Percentiles rank a stretch among this genome's conserved stretches.
These are phyloP conservation scores for Pocillopora verrucosa DNA, from an alignment of 64 coral and sea anemone species.

Conservation along the genomic window DNA sequence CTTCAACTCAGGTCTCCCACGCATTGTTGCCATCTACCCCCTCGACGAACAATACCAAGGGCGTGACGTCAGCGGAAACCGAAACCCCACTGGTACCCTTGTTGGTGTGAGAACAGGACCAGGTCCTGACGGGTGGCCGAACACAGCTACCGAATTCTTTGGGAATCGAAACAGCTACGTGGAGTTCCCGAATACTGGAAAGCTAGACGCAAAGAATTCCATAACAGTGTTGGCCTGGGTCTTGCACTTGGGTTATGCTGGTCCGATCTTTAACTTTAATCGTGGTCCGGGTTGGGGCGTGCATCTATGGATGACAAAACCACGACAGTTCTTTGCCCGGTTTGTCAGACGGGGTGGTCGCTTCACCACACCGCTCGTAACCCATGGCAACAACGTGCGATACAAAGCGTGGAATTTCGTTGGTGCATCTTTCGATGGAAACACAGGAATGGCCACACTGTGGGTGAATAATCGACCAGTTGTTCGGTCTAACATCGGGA, in stretches of 20 bases:
- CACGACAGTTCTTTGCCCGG: slow-evolving; percentile 27
- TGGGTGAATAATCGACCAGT: slow-evolving; percentile 58
- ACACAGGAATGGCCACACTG: slow-evolving; percentile 52
- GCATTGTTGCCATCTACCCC: slow-evolving; percentile 57
- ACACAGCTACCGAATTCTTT: slow-evolving; percentile 40
- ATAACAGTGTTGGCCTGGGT: slow-evolving; percentile 66
- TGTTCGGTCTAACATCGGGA: slow-evolving; percentile 59
- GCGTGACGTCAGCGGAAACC: slow-evolving; percentile 39
- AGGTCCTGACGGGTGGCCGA: slow-evolving; percentile 47
- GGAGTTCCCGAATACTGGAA: slow-evolving; percentile 43
- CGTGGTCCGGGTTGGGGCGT: slow-evolving; percentile 51
- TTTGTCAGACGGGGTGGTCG: slow-evolving; percentile 62
- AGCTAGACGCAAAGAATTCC: slow-evolving; percentile 47
- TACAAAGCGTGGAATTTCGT: slow-evolving; percentile 54
- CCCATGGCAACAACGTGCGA: slow-evolving; percentile 18
- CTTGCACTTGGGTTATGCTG: slow-evolving; percentile 19
- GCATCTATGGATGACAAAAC: slow-evolving; percentile 60
- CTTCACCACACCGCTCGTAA: slow-evolving; percentile 42
- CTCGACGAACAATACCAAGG: slow-evolving; percentile 45
- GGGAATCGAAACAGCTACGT: slow-evolving; percentile 52
- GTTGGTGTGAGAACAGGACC: slow-evolving; percentile 1
- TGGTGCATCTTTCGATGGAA: slow-evolving; percentile 43
- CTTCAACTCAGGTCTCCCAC: slow-evolving; percentile 28
- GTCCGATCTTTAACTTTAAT: slow-evolving; percentile 62
- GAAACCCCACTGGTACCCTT: slow-evolving; percentile 46